Base-by-base conservation (phyloP, 2,888 invertebrate genomes). In the Opisthograptis luteolata region DNA sequence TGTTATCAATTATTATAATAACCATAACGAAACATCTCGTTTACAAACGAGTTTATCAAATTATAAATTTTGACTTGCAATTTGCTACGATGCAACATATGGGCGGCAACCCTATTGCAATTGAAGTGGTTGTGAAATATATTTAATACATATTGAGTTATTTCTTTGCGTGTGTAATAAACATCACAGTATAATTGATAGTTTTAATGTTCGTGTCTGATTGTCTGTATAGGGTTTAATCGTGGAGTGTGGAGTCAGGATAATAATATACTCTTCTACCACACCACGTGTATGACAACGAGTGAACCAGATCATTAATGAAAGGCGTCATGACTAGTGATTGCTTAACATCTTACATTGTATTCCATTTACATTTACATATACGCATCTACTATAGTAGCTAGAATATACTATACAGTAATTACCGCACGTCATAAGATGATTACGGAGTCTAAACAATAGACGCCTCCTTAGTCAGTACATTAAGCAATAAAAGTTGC, bases 21-120 rank as follows among this genome's bases (percentile, higher is more conserved):
- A 36, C 22, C 9, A 36, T 30, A 30, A 44, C 36, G 43, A 35
- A 35, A 44, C 39, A 17, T 2, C 19, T 13, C 20, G n/a, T 39
- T 59, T 59, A 49, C 56, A 43, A 53, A 59, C 49, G 42, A 30
- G n/a, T 36, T 44, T 36, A 47, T 49, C 39, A 56, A 59, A 56
- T 55, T 51, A 54, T 15, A n/a, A n/a, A 32, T 52, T 54, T 58
- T 12, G 32, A 47, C 32, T 42, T 42, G 47, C 44, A 44, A 37
- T 54, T n/a, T 39, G 10, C 40, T 8, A 19, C 9, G 15, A 36
- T 35, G 47, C 36, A 47, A 49, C 37, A 27, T 47, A 41, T 41
- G 28, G 40, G 35, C 40, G 51, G 50, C 50, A 58, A 55, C 58
- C 52, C 57, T 60, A 53, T 50, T 57, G 55, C 58, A 46, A 49